phyloP scores from a whole-genome alignment of 2,797 vertebrate species.

The Amphiprion clarkii region DNA sequence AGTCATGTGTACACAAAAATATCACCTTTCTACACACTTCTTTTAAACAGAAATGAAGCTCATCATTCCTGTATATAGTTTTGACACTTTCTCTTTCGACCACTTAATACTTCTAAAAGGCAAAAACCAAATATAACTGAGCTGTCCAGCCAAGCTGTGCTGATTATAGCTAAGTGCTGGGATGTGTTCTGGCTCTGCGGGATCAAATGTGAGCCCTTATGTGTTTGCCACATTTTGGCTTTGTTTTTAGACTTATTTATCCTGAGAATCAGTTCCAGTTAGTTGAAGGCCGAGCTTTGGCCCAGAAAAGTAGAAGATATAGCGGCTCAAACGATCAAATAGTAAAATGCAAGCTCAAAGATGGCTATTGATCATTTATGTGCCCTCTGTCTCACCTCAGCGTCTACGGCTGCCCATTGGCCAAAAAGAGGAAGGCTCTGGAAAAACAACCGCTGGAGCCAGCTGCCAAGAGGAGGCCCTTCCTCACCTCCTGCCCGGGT shows the following conservation, averaged over 20 bases:
- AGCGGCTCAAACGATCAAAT: background rate
- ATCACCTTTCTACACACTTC: too few species aligned
- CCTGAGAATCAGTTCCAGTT: slow-evolving; percentile 7
- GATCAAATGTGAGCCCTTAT: background rate
- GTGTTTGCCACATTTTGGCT: slow-evolving; percentile 23
- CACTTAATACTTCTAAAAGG: background rate
- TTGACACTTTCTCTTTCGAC: too few species aligned
- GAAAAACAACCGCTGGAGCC: slow-evolving; percentile 95
- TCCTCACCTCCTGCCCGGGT: slow-evolving; percentile 85
- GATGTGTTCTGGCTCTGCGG: slow-evolving; percentile 3
- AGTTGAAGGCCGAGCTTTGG: background rate
- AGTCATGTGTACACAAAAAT: too few species aligned
- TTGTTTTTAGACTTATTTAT: background rate
- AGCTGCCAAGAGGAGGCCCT: slow-evolving; percentile 91
- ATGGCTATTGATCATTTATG: slow-evolving; percentile 28
- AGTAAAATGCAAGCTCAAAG: slow-evolving; percentile 30
- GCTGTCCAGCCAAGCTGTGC: background rate
- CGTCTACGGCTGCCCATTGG: slow-evolving; percentile 97
- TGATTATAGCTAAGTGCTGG: slow-evolving; percentile 1
- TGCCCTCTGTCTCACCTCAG: slow-evolving; percentile 77
- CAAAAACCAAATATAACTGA: background rate
- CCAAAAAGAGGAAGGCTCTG: slow-evolving; percentile 97
- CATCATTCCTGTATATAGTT: too few species aligned
- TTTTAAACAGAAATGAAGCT: too few species aligned
- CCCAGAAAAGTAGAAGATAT: too few species aligned